Conservation (phyloP, 2,888 invertebrate genomes). For the Julus scanicus region DNA sequence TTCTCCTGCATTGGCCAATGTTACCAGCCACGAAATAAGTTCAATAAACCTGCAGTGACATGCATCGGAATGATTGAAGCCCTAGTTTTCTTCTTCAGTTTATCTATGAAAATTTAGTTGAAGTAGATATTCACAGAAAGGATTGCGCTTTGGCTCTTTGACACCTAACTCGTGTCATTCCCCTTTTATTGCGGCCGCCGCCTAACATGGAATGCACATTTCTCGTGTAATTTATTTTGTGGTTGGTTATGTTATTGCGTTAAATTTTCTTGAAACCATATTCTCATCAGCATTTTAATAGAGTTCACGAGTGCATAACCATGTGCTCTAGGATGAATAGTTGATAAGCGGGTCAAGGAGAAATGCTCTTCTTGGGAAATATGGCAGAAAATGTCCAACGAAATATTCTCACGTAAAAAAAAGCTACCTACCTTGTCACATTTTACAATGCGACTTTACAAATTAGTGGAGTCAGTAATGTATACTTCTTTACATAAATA, state of each 20-base stretch:
- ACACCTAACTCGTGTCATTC: conserved; percentile 32
- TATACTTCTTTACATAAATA: not conserved
- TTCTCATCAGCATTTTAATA: conserved; percentile 3
- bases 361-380: not conserved
- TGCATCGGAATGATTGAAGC: not conserved
- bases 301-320: conserved; percentile 11
- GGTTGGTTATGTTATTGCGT: not conserved
- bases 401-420: not conserved
- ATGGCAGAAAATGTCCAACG: not conserved
- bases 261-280: not conserved
- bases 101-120: not conserved
- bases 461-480: not conserved
- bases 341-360: not conserved
- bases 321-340: conserved; percentile 2
- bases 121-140: not conserved
- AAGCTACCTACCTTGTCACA: conserved; percentile 7
- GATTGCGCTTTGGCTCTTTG: not conserved
- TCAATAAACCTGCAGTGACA: not conserved
- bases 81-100: not conserved
- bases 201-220: not conserved
- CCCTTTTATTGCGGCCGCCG: not conserved
- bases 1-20: not conserved
- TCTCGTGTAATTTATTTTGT: not conserved
- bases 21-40: not conserved
- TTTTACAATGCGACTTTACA: not conserved